Evolutionary conservation across 2,797 vertebrate species (phyloP).

Genomic region (Chelon auratus): DNA sequence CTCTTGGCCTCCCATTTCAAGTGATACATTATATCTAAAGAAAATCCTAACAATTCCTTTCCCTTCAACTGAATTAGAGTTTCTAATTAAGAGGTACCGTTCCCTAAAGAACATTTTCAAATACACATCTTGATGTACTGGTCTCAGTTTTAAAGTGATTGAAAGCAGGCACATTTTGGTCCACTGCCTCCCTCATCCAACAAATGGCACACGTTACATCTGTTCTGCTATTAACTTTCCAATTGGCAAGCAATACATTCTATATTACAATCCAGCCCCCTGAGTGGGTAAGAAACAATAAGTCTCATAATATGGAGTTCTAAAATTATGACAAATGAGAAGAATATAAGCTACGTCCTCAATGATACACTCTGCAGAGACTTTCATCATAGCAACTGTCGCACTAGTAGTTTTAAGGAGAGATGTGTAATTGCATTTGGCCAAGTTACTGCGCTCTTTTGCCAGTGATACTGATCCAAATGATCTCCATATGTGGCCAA

Average conservation of each 20-base stretch:
- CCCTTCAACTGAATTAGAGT: too few relatives aligned
- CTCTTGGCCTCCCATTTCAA: too few relatives aligned
- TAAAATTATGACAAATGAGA: slow-evolving; percentile 30
- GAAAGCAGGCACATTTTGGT: not conserved
- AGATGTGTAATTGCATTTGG: slow-evolving; percentile 35
- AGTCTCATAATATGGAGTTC: not conserved
- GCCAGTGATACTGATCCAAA: slow-evolving; percentile 12
- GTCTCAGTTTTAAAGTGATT: not conserved
- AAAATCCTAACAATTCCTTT: too few relatives aligned
- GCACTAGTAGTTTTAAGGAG: slow-evolving; percentile 11
- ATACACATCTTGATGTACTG: not conserved
- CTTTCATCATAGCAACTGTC: slow-evolving; percentile 8
- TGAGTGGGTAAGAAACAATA: not conserved
- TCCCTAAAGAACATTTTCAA: not conserved
- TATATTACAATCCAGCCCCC: not conserved
- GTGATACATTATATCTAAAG: too few relatives aligned
- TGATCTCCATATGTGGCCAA: slow-evolving; percentile 10
- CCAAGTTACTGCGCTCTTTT: slow-evolving; percentile 1
- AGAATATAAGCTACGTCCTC: slow-evolving; percentile 15
- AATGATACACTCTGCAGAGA: slow-evolving; percentile 28
- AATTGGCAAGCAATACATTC: slow-evolving; percentile 8
- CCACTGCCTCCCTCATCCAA: not conserved
- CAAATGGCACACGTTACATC: slow-evolving; percentile 14
- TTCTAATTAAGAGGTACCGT: not conserved
- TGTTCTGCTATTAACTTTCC: slow-evolving; percentile 5